Evolutionary conservation across 2,113 vertebrate species (phyloP).

Genomic region (Leptosomus discolor): DNA sequence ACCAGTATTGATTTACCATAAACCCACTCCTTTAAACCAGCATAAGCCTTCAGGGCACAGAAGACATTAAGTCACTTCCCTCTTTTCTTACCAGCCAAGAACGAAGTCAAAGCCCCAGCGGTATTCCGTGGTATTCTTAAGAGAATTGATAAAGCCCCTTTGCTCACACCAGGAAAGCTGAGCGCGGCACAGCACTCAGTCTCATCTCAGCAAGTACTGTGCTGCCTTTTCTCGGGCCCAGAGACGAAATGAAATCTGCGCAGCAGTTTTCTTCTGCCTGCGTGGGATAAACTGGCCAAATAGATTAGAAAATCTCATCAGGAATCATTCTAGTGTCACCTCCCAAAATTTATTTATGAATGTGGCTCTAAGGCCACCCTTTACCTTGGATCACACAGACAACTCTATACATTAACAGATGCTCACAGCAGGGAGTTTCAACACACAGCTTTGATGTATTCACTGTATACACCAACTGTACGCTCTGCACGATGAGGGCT

Average conservation of each 20-base stretch:
- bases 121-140: background rate
- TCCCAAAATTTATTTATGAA: background rate
- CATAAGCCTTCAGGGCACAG: background rate
- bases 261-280: background rate
- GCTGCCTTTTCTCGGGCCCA: background rate
- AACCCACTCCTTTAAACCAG: background rate
- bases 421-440: conserved; percentile 35
- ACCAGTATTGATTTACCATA: background rate
- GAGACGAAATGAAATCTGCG: background rate
- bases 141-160: background rate
- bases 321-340: background rate
- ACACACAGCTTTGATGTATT: conserved; percentile 11
- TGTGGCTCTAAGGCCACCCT: background rate
- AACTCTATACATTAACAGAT: background rate
- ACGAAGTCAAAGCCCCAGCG: background rate
- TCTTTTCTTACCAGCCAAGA: background rate
- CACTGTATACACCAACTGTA: background rate
- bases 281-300: background rate
- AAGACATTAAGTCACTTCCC: background rate
- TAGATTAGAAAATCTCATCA: background rate
- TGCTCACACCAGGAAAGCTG: background rate
- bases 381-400: background rate
- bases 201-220: background rate
- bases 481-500: background rate
- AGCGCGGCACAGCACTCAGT: background rate